A percentile compares a stretch with the other conserved stretches of the same genome.
phyloP scores from a whole-genome alignment of 1,140 invertebrate genomes.

The Limonius californicus region DNA sequence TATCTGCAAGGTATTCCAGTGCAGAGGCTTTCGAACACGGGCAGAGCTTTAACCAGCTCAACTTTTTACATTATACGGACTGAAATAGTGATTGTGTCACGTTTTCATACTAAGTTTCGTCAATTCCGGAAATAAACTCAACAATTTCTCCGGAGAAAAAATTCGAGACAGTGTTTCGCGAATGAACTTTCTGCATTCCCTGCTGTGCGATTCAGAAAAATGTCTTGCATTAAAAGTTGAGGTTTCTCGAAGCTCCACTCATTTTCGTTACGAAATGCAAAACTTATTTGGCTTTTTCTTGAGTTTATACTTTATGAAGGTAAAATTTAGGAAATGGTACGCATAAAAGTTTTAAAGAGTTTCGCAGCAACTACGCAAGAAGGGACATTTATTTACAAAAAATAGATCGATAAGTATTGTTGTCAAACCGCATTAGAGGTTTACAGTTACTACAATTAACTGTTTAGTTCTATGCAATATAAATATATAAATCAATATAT shows the following conservation, averaged over 20 bases:
- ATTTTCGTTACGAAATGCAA: background rate
- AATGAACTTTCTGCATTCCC: background rate
- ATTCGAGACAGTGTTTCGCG: background rate
- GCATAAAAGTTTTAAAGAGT: too few relatives aligned
- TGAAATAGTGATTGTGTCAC: slow-evolving; percentile 15
- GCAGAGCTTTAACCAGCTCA: slow-evolving; percentile 8
- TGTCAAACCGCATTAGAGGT: too few relatives aligned
- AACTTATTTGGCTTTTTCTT: too few relatives aligned
- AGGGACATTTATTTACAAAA: too few relatives aligned
- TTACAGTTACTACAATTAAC: too few relatives aligned
- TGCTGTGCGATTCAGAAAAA: slow-evolving; percentile 1
- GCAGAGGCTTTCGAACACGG: background rate
- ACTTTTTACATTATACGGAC: slow-evolving; percentile 11
- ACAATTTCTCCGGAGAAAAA: background rate
- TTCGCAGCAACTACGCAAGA: too few relatives aligned
- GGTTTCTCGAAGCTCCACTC: background rate
- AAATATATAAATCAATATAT: too few relatives aligned
- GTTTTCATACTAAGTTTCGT: slow-evolving; percentile 11
- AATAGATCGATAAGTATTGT: too few relatives aligned
- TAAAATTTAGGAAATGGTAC: too few relatives aligned
- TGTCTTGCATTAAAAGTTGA: slow-evolving; percentile 6
- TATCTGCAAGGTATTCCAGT: slow-evolving; percentile 3
- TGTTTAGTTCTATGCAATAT: too few relatives aligned
- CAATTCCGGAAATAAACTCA: slow-evolving; percentile 6
- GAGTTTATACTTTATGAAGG: too few relatives aligned